Conservation (phyloP, 2,113 vertebrate species). For the Tonatia bakeri region DNA sequence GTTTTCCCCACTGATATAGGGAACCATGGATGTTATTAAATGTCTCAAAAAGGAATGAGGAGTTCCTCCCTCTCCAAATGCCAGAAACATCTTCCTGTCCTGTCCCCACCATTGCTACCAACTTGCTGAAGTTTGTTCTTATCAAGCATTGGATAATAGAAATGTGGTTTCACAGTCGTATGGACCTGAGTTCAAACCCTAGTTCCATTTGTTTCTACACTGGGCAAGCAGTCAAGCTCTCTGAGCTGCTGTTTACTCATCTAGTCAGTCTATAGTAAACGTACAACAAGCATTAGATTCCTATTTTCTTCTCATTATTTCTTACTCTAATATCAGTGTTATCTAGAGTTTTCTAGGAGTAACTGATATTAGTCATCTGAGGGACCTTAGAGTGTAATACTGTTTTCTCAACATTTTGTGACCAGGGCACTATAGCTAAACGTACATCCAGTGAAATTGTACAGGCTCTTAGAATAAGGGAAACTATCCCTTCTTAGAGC, state of each 20-base stretch:
- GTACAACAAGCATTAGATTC: neutral
- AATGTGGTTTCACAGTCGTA: neutral
- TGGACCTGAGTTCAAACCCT: neutral
- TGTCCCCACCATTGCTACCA: neutral
- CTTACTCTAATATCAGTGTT: neutral
- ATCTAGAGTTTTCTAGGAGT: neutral
- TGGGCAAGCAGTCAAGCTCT: neutral
- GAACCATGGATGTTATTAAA: neutral
- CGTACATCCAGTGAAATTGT: neutral
- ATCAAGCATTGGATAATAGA: neutral
- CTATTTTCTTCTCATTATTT: neutral
- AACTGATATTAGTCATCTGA: neutral
- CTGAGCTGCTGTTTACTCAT: neutral
- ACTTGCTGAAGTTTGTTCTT: neutral
- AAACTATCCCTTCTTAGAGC: neutral
- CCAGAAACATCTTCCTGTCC: neutral
- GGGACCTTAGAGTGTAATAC: neutral
- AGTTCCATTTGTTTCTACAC: neutral
- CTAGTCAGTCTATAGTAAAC: neutral
- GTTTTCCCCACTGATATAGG: neutral
- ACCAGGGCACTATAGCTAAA: neutral
- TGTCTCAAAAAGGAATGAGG: neutral
- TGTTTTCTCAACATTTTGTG: neutral
- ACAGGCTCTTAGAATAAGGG: neutral
- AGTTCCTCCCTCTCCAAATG: neutral